Evolutionary conservation across 2,888 invertebrate genomes (phyloP), one percentile per base, ranked within the genome.

Genomic region (Patella pellucida): DNA sequence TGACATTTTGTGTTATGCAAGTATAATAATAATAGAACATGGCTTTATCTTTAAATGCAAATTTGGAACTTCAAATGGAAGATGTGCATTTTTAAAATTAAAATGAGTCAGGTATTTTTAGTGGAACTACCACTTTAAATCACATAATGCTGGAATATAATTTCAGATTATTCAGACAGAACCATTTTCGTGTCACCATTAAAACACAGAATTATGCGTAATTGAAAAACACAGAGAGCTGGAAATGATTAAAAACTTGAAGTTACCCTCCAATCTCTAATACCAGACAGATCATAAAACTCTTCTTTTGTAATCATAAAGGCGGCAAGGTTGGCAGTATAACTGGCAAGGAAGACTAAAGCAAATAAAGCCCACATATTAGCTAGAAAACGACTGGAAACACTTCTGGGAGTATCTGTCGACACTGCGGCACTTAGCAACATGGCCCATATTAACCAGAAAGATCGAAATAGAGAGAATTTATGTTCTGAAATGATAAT

Each of bases 371-470:
- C 91, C 91, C 91, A 91, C 41, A 91, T 88, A 78, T 90, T 91
- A 74, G 89, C 88, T 76, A 91, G 82, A 79, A 91, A 91, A 54
- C 90, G 85, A 71, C 98, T 97, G 75, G 98, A 98, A 96, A 99
- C 98, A 62, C 98, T 97, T 86, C 96, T 93, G 0, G 98, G 98
- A 68, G 97, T 97, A 91, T 98, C 98, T 77, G 98, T 97, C 90
- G 97, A 97, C 3, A 99, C 99, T 56, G 98, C 97, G 9, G 99
- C 99, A 92, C 98, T 96, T 90, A 96, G 98, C 68, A 98, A 93
- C 77, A 99, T 98, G n/a, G 99, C 98, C 99, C 99, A 99, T 41
- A 99, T 99, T 81, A 99, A 93, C 99, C 99, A 99, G 91, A 98
- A 98, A 0, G 98, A 97, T 78, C 99, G 95, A 91, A 98, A 98